These are phyloP conservation scores for Pandion haliaetus DNA, from an alignment of 2,113 vertebrate species.

Conservation along the genomic window DNA sequence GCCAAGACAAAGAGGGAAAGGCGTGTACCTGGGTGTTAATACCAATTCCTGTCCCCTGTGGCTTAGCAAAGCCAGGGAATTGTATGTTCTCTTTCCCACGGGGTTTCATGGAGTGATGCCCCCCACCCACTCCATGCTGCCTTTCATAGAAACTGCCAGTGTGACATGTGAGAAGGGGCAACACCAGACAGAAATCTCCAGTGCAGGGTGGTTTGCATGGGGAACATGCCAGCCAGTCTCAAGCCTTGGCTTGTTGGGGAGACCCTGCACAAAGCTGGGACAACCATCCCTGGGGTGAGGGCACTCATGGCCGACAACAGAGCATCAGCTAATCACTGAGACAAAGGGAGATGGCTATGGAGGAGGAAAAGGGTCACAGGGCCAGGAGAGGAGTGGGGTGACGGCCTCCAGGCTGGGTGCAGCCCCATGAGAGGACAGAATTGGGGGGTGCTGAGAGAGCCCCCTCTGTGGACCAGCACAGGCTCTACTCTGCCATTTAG, in stretches of 20 bases:
- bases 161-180: neutral
- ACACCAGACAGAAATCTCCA: neutral
- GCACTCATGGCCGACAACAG: neutral
- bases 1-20: neutral
- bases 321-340: neutral
- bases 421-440: neutral
- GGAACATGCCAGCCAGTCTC: neutral
- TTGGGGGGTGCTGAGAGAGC: neutral
- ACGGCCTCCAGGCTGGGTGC: neutral
- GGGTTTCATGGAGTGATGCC: neutral
- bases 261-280: neutral
- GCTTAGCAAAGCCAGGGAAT: neutral
- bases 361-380: neutral
- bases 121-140: neutral
- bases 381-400: neutral
- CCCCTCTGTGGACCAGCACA: neutral
- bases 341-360: neutral
- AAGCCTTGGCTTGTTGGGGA: neutral
- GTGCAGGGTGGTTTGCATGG: fast-evolving
- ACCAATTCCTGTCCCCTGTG: neutral
- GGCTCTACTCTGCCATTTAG: neutral
- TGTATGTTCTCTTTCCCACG: neutral
- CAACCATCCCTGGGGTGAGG: fast-evolving
- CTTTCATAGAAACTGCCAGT: neutral
- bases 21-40: neutral